Conservation (phyloP, 2,113 vertebrate species). For the Morphnarchus princeps region DNA sequence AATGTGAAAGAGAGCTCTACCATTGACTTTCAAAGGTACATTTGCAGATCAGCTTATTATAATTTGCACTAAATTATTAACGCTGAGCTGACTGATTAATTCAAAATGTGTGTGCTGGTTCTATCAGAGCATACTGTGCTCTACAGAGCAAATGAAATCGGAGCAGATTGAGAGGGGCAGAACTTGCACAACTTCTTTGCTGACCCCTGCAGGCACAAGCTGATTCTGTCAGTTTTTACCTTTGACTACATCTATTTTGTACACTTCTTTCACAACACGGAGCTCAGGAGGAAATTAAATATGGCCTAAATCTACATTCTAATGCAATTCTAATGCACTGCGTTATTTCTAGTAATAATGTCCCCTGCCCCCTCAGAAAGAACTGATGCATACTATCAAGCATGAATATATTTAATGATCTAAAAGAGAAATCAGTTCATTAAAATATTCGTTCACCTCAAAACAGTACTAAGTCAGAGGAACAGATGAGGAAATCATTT, state of each 20-base stretch:
- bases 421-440: conserved; percentile 24
- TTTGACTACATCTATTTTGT: neutral
- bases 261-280: neutral
- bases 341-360: conserved; percentile 25
- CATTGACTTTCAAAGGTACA: neutral
- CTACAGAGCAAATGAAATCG: neutral
- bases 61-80: conserved; percentile 47
- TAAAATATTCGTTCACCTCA: neutral
- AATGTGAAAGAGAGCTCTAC: neutral
- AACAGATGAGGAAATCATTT: neutral
- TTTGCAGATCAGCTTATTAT: neutral
- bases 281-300: conserved; percentile 34
- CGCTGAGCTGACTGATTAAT: neutral
- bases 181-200: neutral
- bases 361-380: neutral
- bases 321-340: conserved; percentile 19
- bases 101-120: neutral
- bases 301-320: conserved; percentile 16
- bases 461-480: neutral
- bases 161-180: conserved; percentile 16
- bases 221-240: neutral
- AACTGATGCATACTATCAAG: conserved; percentile 7
- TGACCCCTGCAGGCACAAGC: conserved; percentile 36
- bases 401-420: conserved; percentile 28
- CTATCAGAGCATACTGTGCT: neutral